phyloP scores from a whole-genome alignment of 2,113 vertebrate species.

The Semicossyphus pulcher region DNA sequence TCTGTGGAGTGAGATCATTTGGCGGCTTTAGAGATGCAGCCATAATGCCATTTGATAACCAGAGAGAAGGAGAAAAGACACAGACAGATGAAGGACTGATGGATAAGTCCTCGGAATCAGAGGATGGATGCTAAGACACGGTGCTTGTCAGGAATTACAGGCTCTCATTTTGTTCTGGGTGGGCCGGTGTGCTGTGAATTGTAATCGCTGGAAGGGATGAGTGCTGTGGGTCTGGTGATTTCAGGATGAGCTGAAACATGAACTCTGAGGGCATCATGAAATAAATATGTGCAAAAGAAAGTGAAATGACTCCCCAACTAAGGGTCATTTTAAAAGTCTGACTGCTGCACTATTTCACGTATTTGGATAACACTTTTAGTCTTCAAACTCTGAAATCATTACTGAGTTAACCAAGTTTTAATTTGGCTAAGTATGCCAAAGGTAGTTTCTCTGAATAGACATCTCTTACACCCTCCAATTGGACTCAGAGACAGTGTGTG shows the following conservation, averaged over 20 bases:
- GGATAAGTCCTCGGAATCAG: slow-evolving; percentile 41
- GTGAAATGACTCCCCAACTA: slow-evolving; percentile 16
- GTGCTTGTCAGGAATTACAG: slow-evolving; percentile 51
- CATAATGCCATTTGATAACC: slow-evolving; percentile 41
- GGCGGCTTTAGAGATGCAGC: slow-evolving; percentile 2
- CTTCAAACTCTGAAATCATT: not conserved
- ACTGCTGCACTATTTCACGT: not conserved
- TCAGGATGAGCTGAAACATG: slow-evolving; percentile 21
- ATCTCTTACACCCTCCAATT: not conserved
- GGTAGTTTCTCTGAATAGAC: not conserved
- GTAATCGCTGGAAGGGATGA: slow-evolving; percentile 17
- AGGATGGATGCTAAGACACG: slow-evolving; percentile 17
- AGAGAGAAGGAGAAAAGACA: slow-evolving; percentile 18
- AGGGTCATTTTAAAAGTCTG: slow-evolving; percentile 22
- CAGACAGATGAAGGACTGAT: slow-evolving; percentile 40
- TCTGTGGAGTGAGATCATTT: slow-evolving; percentile 17
- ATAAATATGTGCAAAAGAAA: slow-evolving; percentile 25
- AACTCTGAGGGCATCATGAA: slow-evolving; percentile 26
- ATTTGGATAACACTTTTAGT: too few relatives aligned
- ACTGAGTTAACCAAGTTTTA: not conserved
- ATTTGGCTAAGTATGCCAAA: slow-evolving; percentile 1
- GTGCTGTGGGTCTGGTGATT: slow-evolving; percentile 1
- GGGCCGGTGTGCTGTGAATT: slow-evolving; percentile 33
- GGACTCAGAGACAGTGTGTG: not conserved
- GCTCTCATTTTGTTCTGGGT: slow-evolving; percentile 35